Evolutionary conservation across 2,888 invertebrate genomes (phyloP).

Genomic region (Mechanitis messenoides): DNA sequence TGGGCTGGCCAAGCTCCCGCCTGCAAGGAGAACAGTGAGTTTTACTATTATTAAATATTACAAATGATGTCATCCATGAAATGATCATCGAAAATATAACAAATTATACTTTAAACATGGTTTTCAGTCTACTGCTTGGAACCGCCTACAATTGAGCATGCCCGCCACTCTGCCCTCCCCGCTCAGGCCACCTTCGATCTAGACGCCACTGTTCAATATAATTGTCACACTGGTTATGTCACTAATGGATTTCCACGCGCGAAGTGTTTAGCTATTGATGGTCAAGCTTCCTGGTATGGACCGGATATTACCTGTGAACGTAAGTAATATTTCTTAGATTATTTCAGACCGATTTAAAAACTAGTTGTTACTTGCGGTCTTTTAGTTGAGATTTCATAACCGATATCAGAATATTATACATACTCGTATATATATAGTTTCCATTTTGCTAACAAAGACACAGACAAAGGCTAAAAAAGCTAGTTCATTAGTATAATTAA

Average conservation of each 20-base stretch:
- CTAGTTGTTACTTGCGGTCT: too few relatives aligned
- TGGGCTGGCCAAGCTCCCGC: constrained; percentile 91
- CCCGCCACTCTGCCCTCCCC: constrained; percentile 89
- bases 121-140: constrained; percentile 87
- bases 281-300: constrained; percentile 96
- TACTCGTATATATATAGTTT: too few relatives aligned
- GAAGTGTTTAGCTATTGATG: constrained; percentile 94
- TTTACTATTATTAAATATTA: constrained; percentile 22
- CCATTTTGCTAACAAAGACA: too few relatives aligned
- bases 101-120: constrained; percentile 1
- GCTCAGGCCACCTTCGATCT: constrained; percentile 93
- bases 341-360: too few relatives aligned
- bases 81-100: too few relatives aligned
- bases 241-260: constrained; percentile 94
- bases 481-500: too few relatives aligned
- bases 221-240: constrained; percentile 95
- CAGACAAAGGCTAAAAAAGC: too few relatives aligned
- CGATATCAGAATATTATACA: not conserved
- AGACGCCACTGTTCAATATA: constrained; percentile 93
- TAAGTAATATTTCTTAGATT: constrained; percentile 60
- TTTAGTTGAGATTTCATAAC: too few relatives aligned
- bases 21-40: constrained; percentile 88
- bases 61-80: constrained; percentile 2
- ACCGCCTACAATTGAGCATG: constrained; percentile 89
- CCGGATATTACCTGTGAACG: constrained; percentile 97